Base-by-base conservation (phyloP, 1,140 invertebrate species). In the Dolichoris vasculosae region DNA sequence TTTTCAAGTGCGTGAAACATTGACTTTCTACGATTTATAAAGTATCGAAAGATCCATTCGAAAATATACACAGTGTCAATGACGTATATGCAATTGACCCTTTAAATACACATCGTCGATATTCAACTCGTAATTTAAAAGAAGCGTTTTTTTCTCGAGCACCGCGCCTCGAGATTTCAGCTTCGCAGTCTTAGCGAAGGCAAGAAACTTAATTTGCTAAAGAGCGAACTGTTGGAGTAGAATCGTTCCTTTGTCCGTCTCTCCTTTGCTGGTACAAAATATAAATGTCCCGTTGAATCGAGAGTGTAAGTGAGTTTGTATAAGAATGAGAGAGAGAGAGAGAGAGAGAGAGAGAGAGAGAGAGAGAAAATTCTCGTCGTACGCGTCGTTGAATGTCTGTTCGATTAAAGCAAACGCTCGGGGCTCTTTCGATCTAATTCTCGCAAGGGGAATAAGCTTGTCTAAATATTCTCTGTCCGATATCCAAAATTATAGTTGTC, bases 121-220 rank as follows among this genome's bases (percentile, higher is more conserved):
- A 51, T 9, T 76, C 9, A n/a, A 48, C 20, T 4, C 43, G 13
- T 46, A 75, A 75, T 76, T 75, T 17, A 46, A 75, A 75, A 46
- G n/a, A 46, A 43, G 46, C 38, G 23, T 46, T 40, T 73, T 73
- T 26, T 26, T 73, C 40, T 43, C 23, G n/a, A 73, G 40, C 71
- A 46, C 71, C 46, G 30, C 23, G 26, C 55, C 26, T 7, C 40
- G 71, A 38, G 71, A 73, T 73, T 69, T 35, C 64, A 64, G 26
- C 30, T 64, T 64, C 63, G 7, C 4, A 69, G 64, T 4, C 64
- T 69, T 38, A 35, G 11, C 11, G 30, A 7, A 43, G 23, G 35
- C 71, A 43, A 73, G 46, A 77, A 77, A 51, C 75, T 77, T 35
- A 48, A 77, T 77, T 77, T 77, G 26, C 75, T 38, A 77, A 51